Evolutionary conservation across 2,888 invertebrate species (phyloP), one percentile per base, ranked within the genome.

Genomic region (Psococerastis gibbosa): DNA sequence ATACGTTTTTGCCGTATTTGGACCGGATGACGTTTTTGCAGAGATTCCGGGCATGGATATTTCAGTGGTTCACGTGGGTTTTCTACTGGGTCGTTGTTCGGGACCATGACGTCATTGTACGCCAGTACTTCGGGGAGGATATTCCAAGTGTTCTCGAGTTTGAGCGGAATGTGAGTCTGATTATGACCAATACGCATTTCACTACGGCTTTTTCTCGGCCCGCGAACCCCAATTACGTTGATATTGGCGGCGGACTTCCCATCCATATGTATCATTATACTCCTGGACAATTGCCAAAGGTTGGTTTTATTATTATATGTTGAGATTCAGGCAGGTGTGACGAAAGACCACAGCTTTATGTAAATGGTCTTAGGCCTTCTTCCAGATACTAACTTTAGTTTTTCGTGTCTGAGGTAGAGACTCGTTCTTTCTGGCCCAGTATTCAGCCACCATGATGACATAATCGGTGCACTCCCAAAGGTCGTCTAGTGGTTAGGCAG

Each of bases 81-180:
- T 20, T 3, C 22, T 38, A 38, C 22, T 17, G 9, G 8, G 15
- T 5, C 11, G 38, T 38, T 20, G n/a, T 18, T 3, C 22, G 38
- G 20, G 38, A 38, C 20, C 38, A 38, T 18, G n/a, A 13, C 17
- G 5, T 18, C 4, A 38, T 38, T 5, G 38, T 20, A 3, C 17
- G 38, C 13, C 15, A 38, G 20, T 20, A 38, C 20, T 38, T 38
- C 38, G 38, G 38, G 38, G 38, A 15, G 38, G 38, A 38, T 15
- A 16, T 11, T 16, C 38, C 38, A 13, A 9, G 22, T 20, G n/a
- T 38, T 5, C 3, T 17, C 20, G 18, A 38, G 6, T 38, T 38
- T 22, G 38, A 38, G 20, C 17, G 38, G 5, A 38, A 38, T 18
- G 38, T 38, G 6, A 38, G 38, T 11, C 17, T 20, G 3, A 18